Evolutionary conservation across 2,888 invertebrate genomes (phyloP), one percentile per base, ranked within the genome.

Genomic region (Pycnomerus fuliginosus): DNA sequence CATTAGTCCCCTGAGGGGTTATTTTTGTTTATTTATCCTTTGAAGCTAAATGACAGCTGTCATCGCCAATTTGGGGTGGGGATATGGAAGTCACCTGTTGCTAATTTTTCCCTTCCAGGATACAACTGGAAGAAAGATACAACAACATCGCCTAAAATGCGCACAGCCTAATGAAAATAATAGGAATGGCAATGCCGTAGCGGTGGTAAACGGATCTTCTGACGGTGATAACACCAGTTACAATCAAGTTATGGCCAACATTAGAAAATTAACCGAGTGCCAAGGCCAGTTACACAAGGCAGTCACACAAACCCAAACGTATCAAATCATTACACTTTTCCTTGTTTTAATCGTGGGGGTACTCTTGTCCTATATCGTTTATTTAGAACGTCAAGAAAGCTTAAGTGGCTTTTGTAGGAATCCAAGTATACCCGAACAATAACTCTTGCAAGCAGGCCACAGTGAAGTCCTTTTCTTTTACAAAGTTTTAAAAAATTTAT

Each of bases 111-210:
- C 31, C 45, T 58, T 58, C 11, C 49, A 70, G 69, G 69, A 65
- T 50, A 63, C 65, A 2, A 48, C 62, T 3, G 64, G 56, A 10
- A 62, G 67, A 41, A 68, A 68, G 48, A 53, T 87, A 0, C 83
- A 87, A 43, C 85, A 87, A 57, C 85, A 87, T 67, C 80, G 85
- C 38, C 68, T 90, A 1, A 80, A 82, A 56, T 90, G 90, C 59
- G 75, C 79, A 3, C 80, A 83, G 58, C 71, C 74, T 29, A 56
- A 58, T 12, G 65, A 67, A 14, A 31, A 60, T 2, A 52, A 57
- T 4, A 63, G 59, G 44, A 72, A 73, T 43, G 71, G 71, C 8
- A 62, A 53, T 23, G 50, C 32, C 12, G 20, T 31, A 3, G 31
- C 35, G 16, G 22, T 43, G 38, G 44, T 10, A 14, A 14, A 36